A percentile compares a stretch with the other conserved stretches of the same genome.
Conservation (phyloP, 2,797 vertebrate genomes). For the Distichodus sexfasciatus region DNA sequence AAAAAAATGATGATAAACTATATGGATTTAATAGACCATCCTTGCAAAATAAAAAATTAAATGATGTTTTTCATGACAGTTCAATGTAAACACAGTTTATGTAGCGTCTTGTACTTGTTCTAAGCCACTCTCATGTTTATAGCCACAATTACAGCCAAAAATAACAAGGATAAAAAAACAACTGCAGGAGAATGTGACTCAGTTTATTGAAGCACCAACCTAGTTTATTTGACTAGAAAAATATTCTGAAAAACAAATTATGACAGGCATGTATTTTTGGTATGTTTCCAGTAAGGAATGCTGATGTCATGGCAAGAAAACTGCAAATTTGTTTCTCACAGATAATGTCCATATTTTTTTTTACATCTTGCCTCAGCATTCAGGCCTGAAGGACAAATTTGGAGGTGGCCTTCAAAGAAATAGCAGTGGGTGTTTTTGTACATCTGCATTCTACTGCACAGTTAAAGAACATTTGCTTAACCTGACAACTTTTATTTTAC, state of each 20-base stretch:
- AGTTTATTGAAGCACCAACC: background rate
- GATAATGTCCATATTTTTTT: background rate
- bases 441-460: too few species aligned
- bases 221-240: background rate
- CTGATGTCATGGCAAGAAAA: background rate
- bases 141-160: background rate
- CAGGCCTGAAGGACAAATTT: background rate
- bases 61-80: too few species aligned
- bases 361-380: background rate
- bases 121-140: slow-evolving; percentile 1
- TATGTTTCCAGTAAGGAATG: too few species aligned
- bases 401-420: too few species aligned
- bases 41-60: too few species aligned
- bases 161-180: background rate
- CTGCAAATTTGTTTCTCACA: background rate
- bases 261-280: too few species aligned
- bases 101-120: background rate
- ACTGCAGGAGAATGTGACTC: background rate
- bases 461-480: too few species aligned
- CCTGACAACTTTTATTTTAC: too few species aligned
- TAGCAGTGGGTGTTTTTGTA: too few species aligned
- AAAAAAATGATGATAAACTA: too few species aligned
- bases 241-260: too few species aligned
- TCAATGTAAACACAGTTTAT: background rate
- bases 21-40: too few species aligned